Conservation (phyloP, 2,113 vertebrate species). For the Varanus salvator region DNA sequence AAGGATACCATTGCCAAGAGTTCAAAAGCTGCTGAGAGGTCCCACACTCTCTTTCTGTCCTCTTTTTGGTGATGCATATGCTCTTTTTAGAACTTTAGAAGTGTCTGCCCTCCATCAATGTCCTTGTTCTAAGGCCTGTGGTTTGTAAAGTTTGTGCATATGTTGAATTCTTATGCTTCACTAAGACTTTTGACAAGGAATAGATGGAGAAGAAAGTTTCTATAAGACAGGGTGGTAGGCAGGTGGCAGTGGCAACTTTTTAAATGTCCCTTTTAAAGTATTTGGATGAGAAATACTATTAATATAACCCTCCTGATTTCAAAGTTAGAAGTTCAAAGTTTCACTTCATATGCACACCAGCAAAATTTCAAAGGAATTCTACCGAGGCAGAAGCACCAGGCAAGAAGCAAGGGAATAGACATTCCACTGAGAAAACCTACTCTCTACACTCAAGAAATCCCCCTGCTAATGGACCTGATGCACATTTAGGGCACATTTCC, state of each 20-base stretch:
- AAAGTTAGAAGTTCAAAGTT: neutral
- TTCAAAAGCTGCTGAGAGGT: too few species aligned
- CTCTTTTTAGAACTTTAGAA: too few species aligned
- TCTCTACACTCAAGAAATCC: neutral
- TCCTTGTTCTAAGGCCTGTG: neutral
- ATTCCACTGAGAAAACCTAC: neutral
- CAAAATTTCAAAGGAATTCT: slow-evolving; percentile 1
- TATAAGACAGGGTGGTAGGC: too few species aligned
- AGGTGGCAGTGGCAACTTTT: neutral
- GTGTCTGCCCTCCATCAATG: neutral
- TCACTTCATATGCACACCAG: neutral
- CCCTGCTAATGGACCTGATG: neutral
- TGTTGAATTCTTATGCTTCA: neutral
- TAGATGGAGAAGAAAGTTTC: neutral
- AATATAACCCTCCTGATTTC: neutral
- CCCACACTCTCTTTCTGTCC: too few species aligned
- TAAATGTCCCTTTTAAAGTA: neutral
- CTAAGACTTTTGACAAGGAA: neutral
- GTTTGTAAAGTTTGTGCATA: neutral
- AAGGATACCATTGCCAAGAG: too few species aligned
- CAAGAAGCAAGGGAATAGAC: neutral
- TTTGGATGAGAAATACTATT: neutral
- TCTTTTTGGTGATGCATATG: too few species aligned
- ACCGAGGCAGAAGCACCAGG: neutral
- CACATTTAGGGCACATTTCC: neutral